Conservation (phyloP, 2,888 invertebrate genomes). For the Oxytorus armatus region DNA sequence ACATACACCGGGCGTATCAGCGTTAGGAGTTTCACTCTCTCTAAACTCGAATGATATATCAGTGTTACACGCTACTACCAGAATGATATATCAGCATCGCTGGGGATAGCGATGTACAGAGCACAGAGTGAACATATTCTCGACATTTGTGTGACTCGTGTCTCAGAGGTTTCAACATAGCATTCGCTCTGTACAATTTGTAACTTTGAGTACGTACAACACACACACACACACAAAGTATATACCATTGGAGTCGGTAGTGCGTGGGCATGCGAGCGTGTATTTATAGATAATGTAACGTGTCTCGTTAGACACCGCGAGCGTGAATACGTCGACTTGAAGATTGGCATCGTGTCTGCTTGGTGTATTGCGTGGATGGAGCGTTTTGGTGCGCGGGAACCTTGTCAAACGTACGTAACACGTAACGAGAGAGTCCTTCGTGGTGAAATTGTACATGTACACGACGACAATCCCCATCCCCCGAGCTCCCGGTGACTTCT, state of each 20-base stretch:
- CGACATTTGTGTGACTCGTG: not conserved
- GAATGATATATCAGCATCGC: constrained; percentile 5
- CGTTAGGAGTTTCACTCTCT: no score
- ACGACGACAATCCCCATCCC: constrained; percentile 18
- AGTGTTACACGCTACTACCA: no score
- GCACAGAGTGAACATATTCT: not conserved
- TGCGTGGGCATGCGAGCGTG: no score
- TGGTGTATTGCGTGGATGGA: constrained; percentile 15
- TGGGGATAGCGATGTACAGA: no score
- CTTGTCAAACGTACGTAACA: constrained; percentile 16
- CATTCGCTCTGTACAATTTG: no score
- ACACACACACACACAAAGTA: no score
- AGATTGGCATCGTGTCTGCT: not conserved
- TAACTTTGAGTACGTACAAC: no score
- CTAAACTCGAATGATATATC: no score
- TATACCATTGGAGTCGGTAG: no score
- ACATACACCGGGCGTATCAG: no score
- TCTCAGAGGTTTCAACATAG: not conserved
- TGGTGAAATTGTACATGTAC: constrained; percentile 19
- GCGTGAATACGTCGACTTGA: constrained; percentile 22
- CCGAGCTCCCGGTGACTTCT: constrained; percentile 9
- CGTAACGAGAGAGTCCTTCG: constrained; percentile 17
- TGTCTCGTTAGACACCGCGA: no score
- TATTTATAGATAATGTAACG: no score
- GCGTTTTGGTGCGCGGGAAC: constrained; percentile 10